These are phyloP conservation scores for Cervus canadensis DNA, from an alignment of 2,113 vertebrate species.

Conservation along the genomic window DNA sequence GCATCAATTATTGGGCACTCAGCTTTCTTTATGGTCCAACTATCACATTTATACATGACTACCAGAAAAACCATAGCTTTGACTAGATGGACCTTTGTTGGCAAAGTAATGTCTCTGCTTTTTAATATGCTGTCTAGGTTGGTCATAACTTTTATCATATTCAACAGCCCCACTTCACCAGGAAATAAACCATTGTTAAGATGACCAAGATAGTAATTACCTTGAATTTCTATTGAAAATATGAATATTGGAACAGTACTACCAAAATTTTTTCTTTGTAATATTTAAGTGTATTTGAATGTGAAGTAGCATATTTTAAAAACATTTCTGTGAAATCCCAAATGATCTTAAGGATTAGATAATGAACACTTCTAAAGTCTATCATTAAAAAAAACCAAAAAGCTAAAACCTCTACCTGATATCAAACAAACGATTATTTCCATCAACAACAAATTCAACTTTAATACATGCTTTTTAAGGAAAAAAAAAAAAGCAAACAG, in stretches of 20 bases:
- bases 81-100: not conserved
- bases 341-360: not conserved
- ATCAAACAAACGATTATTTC: slow-evolving; percentile 2
- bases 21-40: not conserved
- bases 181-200: not conserved
- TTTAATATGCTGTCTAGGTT: not conserved
- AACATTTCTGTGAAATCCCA: not conserved
- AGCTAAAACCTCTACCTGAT: not conserved
- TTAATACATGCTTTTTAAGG: not conserved
- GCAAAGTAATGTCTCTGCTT: not conserved
- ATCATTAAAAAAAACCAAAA: not conserved
- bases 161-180: not conserved
- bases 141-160: not conserved
- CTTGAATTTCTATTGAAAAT: not conserved
- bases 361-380: not conserved
- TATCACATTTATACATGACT: not conserved
- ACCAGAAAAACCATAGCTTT: not conserved
- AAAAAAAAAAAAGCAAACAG: not conserved
- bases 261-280: not conserved
- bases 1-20: not conserved
- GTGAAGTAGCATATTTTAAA: not conserved
- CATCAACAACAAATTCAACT: slow-evolving; percentile 3
- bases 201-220: not conserved
- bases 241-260: not conserved
- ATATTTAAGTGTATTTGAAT: not conserved